A percentile compares a stretch with the other conserved stretches of the same genome.
Evolutionary conservation across 2,797 vertebrate genomes (phyloP).

Genomic region (Galagoides demidoff): DNA sequence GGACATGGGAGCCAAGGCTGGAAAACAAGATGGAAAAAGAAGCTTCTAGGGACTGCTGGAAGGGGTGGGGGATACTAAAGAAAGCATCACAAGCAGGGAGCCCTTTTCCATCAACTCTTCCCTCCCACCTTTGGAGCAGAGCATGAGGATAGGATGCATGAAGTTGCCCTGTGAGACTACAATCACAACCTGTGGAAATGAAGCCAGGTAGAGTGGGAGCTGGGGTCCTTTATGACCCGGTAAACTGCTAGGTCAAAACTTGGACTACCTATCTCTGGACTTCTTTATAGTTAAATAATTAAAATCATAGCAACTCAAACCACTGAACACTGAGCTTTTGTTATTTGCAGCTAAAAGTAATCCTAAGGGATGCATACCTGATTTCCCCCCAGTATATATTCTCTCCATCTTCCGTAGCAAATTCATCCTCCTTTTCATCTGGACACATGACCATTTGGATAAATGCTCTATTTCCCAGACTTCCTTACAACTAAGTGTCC

Average conservation of each 20-base stretch:
- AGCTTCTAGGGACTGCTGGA: not conserved
- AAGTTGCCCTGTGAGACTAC: not conserved
- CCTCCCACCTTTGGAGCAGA: not conserved
- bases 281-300: not conserved
- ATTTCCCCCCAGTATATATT: not conserved
- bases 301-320: not conserved
- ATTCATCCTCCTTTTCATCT: not conserved
- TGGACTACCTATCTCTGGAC: not conserved
- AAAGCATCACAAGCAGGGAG: not conserved
- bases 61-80: not conserved
- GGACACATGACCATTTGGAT: not conserved
- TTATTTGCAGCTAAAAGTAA: not conserved
- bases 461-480: not conserved
- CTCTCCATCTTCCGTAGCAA: not conserved
- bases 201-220: not conserved
- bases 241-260: not conserved
- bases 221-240: accelerated
- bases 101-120: not conserved
- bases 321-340: not conserved
- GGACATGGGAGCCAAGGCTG: not conserved
- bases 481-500: not conserved
- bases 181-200: not conserved
- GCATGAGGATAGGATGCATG: not conserved
- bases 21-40: not conserved
- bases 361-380: not conserved